Evolutionary conservation across 2,113 vertebrate genomes (phyloP).

Genomic region (Ancistrus triradiatus): DNA sequence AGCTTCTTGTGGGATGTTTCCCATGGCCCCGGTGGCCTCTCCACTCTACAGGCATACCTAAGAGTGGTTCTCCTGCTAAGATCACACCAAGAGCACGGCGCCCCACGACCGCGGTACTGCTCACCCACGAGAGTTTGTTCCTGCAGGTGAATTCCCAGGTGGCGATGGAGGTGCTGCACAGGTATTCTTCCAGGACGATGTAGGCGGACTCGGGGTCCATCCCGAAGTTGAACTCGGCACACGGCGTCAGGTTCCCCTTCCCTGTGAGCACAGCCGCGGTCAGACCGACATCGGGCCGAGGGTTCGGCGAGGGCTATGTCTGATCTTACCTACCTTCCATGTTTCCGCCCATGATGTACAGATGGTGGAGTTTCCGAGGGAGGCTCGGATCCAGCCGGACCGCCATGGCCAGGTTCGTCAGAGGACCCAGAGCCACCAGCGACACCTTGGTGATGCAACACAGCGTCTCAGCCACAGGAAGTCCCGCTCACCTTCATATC

Average conservation of each 20-base stretch:
- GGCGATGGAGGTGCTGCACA: constrained; percentile 63
- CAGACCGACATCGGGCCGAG: background rate
- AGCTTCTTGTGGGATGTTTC: too few relatives aligned
- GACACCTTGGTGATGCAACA: constrained; percentile 57
- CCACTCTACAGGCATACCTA: too few relatives aligned
- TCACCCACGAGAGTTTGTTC: constrained; percentile 68
- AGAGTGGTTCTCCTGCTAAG: too few relatives aligned
- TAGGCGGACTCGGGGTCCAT: constrained; percentile 71
- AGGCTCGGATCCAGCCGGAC: constrained; percentile 64
- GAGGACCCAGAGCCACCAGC: constrained; percentile 69
- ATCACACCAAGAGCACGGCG: too few relatives aligned
- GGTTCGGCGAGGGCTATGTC: background rate
- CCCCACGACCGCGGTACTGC: too few relatives aligned
- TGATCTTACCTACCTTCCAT: constrained; percentile 63
- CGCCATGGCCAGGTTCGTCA: constrained; percentile 72
- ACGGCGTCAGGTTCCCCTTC: constrained; percentile 65
- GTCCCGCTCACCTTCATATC: too few relatives aligned
- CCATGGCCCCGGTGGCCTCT: too few relatives aligned
- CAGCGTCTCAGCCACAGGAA: constrained; percentile 18
- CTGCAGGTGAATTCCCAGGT: constrained; percentile 68
- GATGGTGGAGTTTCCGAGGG: constrained; percentile 62
- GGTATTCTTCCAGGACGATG: constrained; percentile 68
- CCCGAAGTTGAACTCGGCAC: constrained; percentile 73
- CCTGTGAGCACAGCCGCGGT: constrained; percentile 52
- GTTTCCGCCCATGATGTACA: constrained; percentile 75